Conservation (phyloP, 2,797 vertebrate species). For the Lophius americanus region DNA sequence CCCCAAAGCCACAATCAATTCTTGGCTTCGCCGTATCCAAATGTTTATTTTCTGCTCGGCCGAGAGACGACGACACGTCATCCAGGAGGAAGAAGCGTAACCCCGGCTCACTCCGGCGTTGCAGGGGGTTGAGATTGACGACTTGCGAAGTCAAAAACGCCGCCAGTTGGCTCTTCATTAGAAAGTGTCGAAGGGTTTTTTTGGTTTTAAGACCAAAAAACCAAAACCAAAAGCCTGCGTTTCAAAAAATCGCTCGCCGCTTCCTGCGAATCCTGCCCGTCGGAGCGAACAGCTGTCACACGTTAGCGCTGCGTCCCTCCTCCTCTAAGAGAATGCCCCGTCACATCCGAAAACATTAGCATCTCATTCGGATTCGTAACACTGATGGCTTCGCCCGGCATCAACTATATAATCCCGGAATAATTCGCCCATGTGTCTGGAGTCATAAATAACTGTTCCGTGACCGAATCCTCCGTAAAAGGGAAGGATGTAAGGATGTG, state of each 20-base stretch:
- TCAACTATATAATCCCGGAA: conserved; percentile 72
- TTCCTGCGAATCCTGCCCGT: conserved; percentile 60
- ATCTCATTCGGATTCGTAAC: conserved; percentile 77
- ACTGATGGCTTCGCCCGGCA: conserved; percentile 62
- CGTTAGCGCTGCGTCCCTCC: conserved; percentile 54
- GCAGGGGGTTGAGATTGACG: conserved; percentile 49
- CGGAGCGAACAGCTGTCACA: conserved; percentile 68
- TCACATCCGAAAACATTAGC: conserved; percentile 60
- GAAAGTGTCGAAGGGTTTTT: conserved; percentile 27
- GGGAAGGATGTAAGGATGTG: conserved; percentile 51
- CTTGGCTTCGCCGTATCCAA: conserved; percentile 77
- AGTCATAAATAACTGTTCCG: conserved; percentile 63
- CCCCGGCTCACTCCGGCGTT: conserved; percentile 60
- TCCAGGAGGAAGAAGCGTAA: conserved; percentile 70
- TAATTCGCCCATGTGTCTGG: conserved; percentile 56
- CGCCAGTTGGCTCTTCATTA: conserved; percentile 31
- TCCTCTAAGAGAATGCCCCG: conserved; percentile 52
- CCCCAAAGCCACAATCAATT: conserved; percentile 82
- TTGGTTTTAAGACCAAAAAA: not conserved
- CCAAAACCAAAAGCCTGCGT: too few relatives aligned
- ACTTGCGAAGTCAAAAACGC: too few relatives aligned
- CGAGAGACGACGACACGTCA: conserved; percentile 75
- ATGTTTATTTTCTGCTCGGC: conserved; percentile 78
- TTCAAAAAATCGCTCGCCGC: conserved; percentile 44
- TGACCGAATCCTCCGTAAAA: conserved; percentile 68